phyloP scores from a whole-genome alignment of 2,888 invertebrate genomes.

The Gandaritis pyraliata region DNA sequence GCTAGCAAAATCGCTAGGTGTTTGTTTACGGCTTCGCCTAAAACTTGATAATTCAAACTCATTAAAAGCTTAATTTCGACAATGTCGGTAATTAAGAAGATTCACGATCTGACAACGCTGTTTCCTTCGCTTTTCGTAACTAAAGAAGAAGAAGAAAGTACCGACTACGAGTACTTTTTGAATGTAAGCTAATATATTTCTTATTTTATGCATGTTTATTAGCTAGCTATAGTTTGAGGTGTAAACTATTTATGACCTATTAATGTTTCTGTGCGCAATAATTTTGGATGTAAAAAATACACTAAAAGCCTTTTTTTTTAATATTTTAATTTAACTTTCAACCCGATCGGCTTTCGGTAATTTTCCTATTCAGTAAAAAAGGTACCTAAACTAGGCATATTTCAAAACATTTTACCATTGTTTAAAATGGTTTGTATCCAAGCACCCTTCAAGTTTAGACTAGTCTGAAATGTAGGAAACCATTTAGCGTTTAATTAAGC shows the following conservation, averaged over 20 bases:
- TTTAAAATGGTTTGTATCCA: slow-evolving; percentile 6
- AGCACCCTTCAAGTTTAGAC: slow-evolving; percentile 42
- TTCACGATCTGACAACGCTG: slow-evolving; percentile 77
- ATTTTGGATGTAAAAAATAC: too few relatives aligned
- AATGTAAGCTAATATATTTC: too few relatives aligned
- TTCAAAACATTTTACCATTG: slow-evolving; percentile 2
- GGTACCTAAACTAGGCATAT: too few relatives aligned
- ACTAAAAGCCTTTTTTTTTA: too few relatives aligned
- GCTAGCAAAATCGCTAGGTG: slow-evolving; percentile 59
- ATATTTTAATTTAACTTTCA: too few relatives aligned
- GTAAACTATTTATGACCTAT: too few relatives aligned
- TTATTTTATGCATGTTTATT: too few relatives aligned
- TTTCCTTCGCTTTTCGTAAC: slow-evolving; percentile 60
- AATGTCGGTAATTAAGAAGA: slow-evolving; percentile 82
- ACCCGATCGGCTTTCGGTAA: slow-evolving; percentile 12
- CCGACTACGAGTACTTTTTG: too few relatives aligned
- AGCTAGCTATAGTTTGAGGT: too few relatives aligned
- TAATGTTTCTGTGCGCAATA: too few relatives aligned
- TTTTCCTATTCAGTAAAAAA: too few relatives aligned
- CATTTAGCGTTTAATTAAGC: slow-evolving; percentile 56
- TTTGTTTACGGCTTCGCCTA: slow-evolving; percentile 64
- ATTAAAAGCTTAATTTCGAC: slow-evolving; percentile 80
- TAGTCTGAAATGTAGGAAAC: slow-evolving; percentile 44
- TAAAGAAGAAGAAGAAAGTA: slow-evolving; percentile 60
- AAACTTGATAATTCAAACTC: slow-evolving; percentile 82